Percentiles rank a stretch among this genome's conserved stretches.
Conservation (phyloP, 2,888 invertebrate genomes). For the Diplolepis rosae region DNA sequence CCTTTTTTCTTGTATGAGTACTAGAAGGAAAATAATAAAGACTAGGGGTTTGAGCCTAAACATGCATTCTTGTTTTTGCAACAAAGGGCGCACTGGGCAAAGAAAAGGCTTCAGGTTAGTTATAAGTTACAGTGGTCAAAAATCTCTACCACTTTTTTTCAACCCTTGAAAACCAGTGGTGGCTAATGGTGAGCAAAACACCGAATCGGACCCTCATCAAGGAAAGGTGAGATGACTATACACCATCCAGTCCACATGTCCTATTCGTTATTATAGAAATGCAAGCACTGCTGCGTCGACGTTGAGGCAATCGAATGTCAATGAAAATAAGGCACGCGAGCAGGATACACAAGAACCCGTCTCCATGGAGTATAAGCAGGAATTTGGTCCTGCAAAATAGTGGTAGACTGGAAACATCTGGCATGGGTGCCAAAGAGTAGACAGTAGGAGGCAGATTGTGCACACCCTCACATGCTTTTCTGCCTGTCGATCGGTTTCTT, state of each 20-base stretch:
- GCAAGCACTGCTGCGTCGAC: not conserved
- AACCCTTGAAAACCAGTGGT: not conserved
- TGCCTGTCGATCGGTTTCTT: conserved; percentile 33
- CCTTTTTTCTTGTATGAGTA: not conserved
- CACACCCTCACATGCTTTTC: conserved; percentile 31
- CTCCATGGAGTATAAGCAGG: not conserved
- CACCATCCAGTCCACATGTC: not conserved
- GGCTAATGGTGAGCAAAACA: not conserved
- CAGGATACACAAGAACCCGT: not conserved
- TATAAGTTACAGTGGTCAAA: not conserved
- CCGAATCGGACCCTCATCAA: not conserved
- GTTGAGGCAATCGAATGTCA: not conserved
- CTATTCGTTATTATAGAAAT: not conserved
- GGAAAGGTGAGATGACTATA: not conserved
- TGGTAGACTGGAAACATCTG: conserved; percentile 34
- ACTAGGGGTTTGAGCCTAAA: not conserved
- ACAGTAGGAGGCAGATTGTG: conserved; percentile 33
- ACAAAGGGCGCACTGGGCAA: not conserved
- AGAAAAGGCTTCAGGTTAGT: not conserved
- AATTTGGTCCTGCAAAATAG: not conserved
- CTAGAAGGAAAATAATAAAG: not conserved
- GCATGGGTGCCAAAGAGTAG: conserved; percentile 33
- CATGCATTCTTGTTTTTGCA: not conserved
- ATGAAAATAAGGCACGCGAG: not conserved
- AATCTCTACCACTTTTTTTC: not conserved